These are phyloP conservation scores for Ranitomeya imitator DNA, from an alignment of 2,113 vertebrate species.

Conservation along the genomic window DNA sequence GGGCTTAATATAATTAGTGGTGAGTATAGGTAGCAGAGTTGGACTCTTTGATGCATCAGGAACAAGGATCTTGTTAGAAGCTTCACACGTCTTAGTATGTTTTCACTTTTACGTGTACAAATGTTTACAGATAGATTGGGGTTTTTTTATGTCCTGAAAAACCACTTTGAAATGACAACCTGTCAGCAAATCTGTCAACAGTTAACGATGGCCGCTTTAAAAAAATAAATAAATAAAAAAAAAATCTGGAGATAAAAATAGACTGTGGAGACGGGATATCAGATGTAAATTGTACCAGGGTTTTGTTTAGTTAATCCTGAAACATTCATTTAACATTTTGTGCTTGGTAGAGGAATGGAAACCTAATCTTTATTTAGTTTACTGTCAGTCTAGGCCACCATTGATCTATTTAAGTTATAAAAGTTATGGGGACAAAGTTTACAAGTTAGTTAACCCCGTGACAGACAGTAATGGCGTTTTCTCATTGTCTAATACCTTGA, in stretches of 20 bases:
- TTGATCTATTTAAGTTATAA: constrained; percentile 49
- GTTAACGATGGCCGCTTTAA: constrained; percentile 25
- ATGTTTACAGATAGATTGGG: constrained; percentile 38
- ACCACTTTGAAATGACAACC: constrained; percentile 37
- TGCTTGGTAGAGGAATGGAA: constrained; percentile 32
- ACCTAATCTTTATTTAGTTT: constrained; percentile 55
- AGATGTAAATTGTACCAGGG: constrained; percentile 41
- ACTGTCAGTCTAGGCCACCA: constrained; percentile 42
- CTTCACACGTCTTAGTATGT: constrained; percentile 22
- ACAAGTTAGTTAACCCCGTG: not conserved
- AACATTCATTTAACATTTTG: constrained; percentile 49
- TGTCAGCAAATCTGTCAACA: constrained; percentile 28
- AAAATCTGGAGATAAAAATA: constrained; percentile 41
- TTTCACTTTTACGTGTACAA: constrained; percentile 46
- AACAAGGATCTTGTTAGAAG: constrained; percentile 4
- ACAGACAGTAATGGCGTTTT: constrained; percentile 1
- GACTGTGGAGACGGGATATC: constrained; percentile 37
- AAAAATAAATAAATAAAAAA: constrained; percentile 15
- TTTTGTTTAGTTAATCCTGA: constrained; percentile 52
- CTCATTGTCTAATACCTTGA: not conserved
- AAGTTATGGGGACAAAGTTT: constrained; percentile 31
- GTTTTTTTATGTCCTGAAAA: constrained; percentile 36
- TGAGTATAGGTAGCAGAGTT: constrained; percentile 1
- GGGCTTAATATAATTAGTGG: not conserved
- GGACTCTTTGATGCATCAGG: not conserved